Evolutionary conservation across 2,113 vertebrate species (phyloP), one percentile per base, ranked within the genome.

Genomic region (Murina feae): DNA sequence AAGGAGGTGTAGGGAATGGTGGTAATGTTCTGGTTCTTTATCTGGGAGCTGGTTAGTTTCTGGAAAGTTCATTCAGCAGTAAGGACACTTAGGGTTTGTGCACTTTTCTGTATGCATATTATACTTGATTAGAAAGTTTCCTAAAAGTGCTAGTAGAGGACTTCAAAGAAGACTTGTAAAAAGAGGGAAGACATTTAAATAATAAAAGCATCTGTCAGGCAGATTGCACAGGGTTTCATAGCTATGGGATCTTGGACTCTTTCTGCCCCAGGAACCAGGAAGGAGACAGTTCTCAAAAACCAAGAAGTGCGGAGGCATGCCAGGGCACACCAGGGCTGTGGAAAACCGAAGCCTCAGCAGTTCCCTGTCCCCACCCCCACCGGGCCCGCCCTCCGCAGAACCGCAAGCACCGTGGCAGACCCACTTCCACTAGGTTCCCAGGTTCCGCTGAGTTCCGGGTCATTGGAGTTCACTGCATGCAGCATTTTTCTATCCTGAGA

Each of bases 181-280:
- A 78, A 75, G 49, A 81, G 69, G 37, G 35, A 63, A 89, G 18
- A 69, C 6, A n/a, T 51, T 80, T 47, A 53, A 90, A 53, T 65
- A 75, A 60, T 39, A 37, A 90, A 76, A 55, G 44, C 71, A 12
- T 82, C 68, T 78, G 58, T 82, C 23, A 25, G 53, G 44, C 35
- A 44, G 32, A 72, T 65, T n/a, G 53, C 28, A 16, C 60, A 23
- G 25, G 42, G 28, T 66, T 90, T 94, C 84, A 89, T 16, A 63
- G 66, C 21, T 51, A 32, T 53, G 78, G 68, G 66, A 94, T 86
- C 11, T 17, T 66, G 44, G 97, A 88, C 82, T 94, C 81, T 78
- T 95, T 89, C 94, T 98, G 68, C 51, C 92, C 74, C 81, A 93
- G 91, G 92, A 98, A 91, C 84, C 91, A 97, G 95, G 90, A 97